Base-by-base conservation (phyloP, 2,797 vertebrate genomes). In the Peromyscus attwateri region DNA sequence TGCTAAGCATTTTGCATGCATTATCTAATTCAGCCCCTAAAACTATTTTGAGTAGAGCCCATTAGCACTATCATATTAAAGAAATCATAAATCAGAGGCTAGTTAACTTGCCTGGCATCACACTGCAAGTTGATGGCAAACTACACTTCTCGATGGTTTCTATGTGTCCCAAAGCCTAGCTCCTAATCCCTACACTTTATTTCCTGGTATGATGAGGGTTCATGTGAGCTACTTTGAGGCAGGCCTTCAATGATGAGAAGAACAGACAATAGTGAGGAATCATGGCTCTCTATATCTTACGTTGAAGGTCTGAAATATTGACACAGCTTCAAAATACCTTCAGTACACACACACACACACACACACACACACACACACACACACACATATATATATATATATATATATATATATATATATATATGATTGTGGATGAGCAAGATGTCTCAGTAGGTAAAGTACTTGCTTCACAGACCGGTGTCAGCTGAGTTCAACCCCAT, bases 11-110 rank as follows among this genome's bases (percentile, higher is more conserved):
- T 92, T 92, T 60, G 34, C 7, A 94, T 37, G 73, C 5, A 43
- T 85, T 89, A 87, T 84, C 81, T 87, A 77, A 92, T 92, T 95
- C 68, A 82, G 60, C 55, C 21, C 82, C 82, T 12, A n/a, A 91
- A 83, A 90, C 40, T 90, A 43, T 40, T n/a, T 6, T 55, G 23
- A 77, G 17, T 92, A 8, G 40, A 94, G 92, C 23, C 71, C 11
- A 62, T 88, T 57, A 40, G 85, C 43, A 92, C 29, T 46, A 87
- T 8, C 55, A 76, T 27, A 19, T 40, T 94, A 90, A 62, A 90
- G 21, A 64, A 92, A 89, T 62, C 57, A 93, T 76, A 91, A 87
- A 91, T 84, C 89, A 40, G 49, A 91, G 17, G 68, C 25, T 57
- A 49, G 1, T 95, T 49, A 75, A 89, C 3, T 64, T 91, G 37